A percentile compares a stretch with the other conserved stretches of the same genome.
These are phyloP conservation scores for Drosophila guanche DNA, from an alignment of 1,140 invertebrate species.

Conservation along the genomic window DNA sequence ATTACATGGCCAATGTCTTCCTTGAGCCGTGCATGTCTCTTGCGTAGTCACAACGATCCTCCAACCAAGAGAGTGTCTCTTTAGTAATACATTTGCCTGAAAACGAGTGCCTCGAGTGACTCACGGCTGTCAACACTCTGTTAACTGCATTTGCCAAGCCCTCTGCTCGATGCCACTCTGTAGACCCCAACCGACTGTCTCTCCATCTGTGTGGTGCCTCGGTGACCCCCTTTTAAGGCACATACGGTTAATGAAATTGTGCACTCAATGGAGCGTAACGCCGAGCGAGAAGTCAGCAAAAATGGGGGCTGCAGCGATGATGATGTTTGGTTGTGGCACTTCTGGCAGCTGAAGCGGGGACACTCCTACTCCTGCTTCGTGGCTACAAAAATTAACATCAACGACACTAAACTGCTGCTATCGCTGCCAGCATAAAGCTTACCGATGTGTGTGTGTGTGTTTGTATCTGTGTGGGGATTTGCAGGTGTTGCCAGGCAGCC, in stretches of 20 bases:
- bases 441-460: slow-evolving; percentile 21
- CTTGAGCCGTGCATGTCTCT: too few species aligned
- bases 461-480: slow-evolving; percentile 17
- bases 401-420: slow-evolving; percentile 74
- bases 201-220: slow-evolving; percentile 9
- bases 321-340: slow-evolving; percentile 41
- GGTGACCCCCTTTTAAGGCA: slow-evolving; percentile 47
- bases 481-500: slow-evolving; percentile 1
- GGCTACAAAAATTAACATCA: slow-evolving; percentile 74
- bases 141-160: slow-evolving; percentile 31
- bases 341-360: neutral
- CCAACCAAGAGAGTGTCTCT: slow-evolving; percentile 2
- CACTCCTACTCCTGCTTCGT: slow-evolving; percentile 12
- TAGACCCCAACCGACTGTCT: neutral
- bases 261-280: slow-evolving; percentile 83
- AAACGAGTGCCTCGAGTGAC: slow-evolving; percentile 13
- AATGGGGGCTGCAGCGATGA: slow-evolving; percentile 70
- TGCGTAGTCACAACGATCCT: neutral
- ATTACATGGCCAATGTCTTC: neutral
- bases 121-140: slow-evolving; percentile 27
- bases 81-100: neutral
- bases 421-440: slow-evolving; percentile 49
- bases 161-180: slow-evolving; percentile 1
- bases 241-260: slow-evolving; percentile 83
- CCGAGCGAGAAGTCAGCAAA: slow-evolving; percentile 81